These are phyloP conservation scores for Temnothorax rugatulus DNA, from an alignment of 2,888 invertebrate species.

Conservation along the genomic window DNA sequence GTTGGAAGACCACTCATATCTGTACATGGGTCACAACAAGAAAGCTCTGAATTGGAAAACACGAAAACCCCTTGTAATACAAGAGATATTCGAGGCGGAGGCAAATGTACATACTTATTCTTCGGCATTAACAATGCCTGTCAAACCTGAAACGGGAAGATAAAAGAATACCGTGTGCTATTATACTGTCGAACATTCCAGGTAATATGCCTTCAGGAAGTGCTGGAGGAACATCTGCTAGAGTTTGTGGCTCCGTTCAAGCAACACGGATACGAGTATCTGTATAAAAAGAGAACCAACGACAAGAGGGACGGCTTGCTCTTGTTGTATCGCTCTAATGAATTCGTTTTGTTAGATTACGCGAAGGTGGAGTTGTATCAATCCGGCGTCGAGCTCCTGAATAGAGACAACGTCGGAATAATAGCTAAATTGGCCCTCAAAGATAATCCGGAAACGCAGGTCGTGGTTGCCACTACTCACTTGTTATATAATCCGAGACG, in stretches of 20 bases:
- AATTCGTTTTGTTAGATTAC: constrained; percentile 90
- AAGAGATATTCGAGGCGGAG: constrained; percentile 88
- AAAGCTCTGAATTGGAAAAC: constrained; percentile 90
- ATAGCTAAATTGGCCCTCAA: constrained; percentile 91
- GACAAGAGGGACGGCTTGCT: constrained; percentile 95
- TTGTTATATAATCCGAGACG: constrained; percentile 96
- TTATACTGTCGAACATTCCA: constrained; percentile 81
- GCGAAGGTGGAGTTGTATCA: constrained; percentile 91
- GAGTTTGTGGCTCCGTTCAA: constrained; percentile 88
- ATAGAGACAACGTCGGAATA: constrained; percentile 96
- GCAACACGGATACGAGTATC: constrained; percentile 90
- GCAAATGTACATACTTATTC: constrained; percentile 88
- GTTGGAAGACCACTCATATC: constrained; percentile 90
- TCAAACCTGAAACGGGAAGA: background rate
- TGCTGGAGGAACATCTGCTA: constrained; percentile 92
- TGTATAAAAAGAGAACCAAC: constrained; percentile 95
- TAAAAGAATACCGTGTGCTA: background rate
- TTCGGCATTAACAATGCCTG: constrained; percentile 76
- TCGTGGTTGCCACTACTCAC: constrained; percentile 97
- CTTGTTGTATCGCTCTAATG: constrained; percentile 91
- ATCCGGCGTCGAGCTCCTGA: constrained; percentile 89
- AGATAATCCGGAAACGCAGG: constrained; percentile 86
- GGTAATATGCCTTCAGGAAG: constrained; percentile 96
- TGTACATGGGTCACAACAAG: constrained; percentile 90
- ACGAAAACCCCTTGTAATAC: constrained; percentile 88